Conservation (phyloP, 2,113 vertebrate species). For the Barnardius zonarius region DNA sequence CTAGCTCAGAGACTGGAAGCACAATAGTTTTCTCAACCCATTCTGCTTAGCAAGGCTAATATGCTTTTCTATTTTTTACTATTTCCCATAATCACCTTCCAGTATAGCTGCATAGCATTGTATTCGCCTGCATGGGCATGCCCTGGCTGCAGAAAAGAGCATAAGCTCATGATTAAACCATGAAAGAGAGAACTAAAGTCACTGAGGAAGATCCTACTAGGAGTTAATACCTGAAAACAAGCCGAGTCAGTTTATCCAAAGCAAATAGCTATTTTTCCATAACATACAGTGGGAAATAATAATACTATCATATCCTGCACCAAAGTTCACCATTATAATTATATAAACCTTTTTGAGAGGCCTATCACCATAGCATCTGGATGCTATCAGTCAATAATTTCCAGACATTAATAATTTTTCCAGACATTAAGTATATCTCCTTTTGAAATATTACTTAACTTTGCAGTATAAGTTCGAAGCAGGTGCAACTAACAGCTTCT, state of each 20-base stretch:
- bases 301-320: not conserved
- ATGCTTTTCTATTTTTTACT: not conserved
- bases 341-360: not conserved
- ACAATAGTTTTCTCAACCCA: not conserved
- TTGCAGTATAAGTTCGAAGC: not conserved
- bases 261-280: not conserved
- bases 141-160: not conserved
- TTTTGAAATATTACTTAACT: conserved; percentile 25
- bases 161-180: not conserved
- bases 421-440: not conserved
- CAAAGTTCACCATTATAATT: not conserved
- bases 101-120: not conserved
- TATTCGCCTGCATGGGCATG: not conserved
- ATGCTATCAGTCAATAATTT: not conserved
- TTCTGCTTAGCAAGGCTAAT: not conserved
- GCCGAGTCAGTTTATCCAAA: not conserved
- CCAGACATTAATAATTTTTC: not conserved
- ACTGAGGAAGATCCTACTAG: not conserved
- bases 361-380: not conserved
- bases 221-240: not conserved
- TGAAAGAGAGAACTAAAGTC: not conserved
- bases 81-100: not conserved
- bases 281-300: not conserved
- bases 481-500: not conserved
- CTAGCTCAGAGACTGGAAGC: not conserved